Conservation (phyloP, 2,888 invertebrate species). For the Patella depressa region DNA sequence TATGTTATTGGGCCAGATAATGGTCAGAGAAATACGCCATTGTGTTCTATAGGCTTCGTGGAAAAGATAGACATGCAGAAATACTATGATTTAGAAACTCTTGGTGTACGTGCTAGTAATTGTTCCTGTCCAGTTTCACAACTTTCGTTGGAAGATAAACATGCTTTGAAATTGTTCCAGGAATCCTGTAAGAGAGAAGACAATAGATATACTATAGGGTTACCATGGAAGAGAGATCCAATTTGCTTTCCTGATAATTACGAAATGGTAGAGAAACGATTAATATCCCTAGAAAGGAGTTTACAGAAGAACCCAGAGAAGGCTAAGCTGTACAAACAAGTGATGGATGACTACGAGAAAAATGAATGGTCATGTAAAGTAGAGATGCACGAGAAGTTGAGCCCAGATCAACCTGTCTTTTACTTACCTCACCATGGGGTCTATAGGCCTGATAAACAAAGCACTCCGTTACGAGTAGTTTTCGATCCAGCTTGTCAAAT, state of each 20-base stretch:
- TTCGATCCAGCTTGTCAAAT: constrained; percentile 25
- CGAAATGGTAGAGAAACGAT: not conserved
- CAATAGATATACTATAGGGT: constrained; percentile 7
- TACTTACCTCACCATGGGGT: constrained; percentile 29
- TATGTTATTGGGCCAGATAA: constrained; percentile 17
- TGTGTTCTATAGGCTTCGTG: constrained; percentile 8
- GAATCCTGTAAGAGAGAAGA: constrained; percentile 18
- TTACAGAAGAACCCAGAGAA: constrained; percentile 10
- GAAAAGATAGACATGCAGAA: constrained; percentile 15
- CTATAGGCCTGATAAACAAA: constrained; percentile 21
- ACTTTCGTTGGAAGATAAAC: constrained; percentile 16
- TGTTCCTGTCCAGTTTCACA: constrained; percentile 17
- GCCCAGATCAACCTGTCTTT: not conserved
- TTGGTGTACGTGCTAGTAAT: constrained; percentile 23
- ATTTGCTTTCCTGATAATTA: constrained; percentile 1
- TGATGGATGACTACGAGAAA: not conserved
- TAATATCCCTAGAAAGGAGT: not conserved
- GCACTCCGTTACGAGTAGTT: constrained; percentile 21
- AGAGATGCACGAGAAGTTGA: not conserved
- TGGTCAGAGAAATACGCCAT: not conserved
- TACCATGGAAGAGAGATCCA: not conserved
- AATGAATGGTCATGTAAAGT: constrained; percentile 13
- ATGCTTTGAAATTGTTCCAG: constrained; percentile 18
- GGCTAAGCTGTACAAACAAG: constrained; percentile 3
- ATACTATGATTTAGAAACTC: constrained; percentile 14